Percentiles rank a stretch among this genome's conserved stretches.
Conservation (phyloP, 2,888 invertebrate genomes). For the Dicycla oo region DNA sequence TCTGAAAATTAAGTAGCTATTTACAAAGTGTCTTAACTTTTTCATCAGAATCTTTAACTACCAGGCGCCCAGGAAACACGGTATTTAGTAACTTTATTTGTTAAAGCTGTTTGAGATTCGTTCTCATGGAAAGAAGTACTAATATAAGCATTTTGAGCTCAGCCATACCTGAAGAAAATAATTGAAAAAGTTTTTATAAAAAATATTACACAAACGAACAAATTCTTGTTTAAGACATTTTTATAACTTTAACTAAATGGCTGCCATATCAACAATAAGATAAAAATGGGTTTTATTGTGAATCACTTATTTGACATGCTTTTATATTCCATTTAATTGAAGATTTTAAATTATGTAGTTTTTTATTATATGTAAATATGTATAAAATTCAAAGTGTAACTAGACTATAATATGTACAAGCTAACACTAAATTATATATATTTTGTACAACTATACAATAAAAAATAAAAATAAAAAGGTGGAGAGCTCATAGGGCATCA, state of each 20-base stretch:
- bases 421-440: too few species aligned
- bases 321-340: background rate
- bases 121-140: slow-evolving; percentile 1
- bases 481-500: too few species aligned
- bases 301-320: background rate
- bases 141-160: slow-evolving; percentile 6
- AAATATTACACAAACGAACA: background rate
- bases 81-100: slow-evolving; percentile 5
- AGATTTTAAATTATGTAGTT: too few species aligned
- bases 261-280: background rate
- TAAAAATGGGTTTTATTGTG: background rate
- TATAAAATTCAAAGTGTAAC: too few species aligned
- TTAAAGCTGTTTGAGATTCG: slow-evolving; percentile 14
- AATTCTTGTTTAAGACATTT: background rate
- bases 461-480: too few species aligned
- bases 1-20: background rate
- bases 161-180: slow-evolving; percentile 5
- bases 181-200: slow-evolving; percentile 28
- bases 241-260: background rate
- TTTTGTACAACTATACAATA: too few species aligned
- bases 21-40: background rate
- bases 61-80: slow-evolving; percentile 5
- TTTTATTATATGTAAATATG: too few species aligned
- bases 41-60: slow-evolving; percentile 14
- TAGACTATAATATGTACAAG: too few species aligned